Evolutionary conservation across 2,888 invertebrate species (phyloP).

Genomic region (Apamea sordens): DNA sequence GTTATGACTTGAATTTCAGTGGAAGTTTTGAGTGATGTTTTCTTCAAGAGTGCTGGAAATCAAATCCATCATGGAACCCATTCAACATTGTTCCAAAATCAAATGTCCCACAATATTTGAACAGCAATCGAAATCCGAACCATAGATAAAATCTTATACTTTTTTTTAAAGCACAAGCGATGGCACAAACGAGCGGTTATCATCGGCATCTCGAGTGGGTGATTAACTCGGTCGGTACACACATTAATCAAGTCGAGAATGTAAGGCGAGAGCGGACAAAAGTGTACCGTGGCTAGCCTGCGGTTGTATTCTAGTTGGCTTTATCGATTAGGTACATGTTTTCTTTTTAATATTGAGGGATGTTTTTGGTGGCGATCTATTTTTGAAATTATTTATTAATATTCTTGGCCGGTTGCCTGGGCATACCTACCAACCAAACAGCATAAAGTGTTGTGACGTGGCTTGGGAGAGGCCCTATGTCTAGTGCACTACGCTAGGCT

Average conservation of each 20-base stretch:
- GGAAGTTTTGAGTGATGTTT: neutral
- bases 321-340: slow-evolving; percentile 43
- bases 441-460: neutral
- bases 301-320: slow-evolving; percentile 67
- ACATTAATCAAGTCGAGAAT: slow-evolving; percentile 88
- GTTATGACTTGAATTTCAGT: too few relatives aligned
- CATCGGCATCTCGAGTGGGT: slow-evolving; percentile 84
- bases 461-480: neutral
- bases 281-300: slow-evolving; percentile 79
- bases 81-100: neutral
- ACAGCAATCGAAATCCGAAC: slow-evolving; percentile 48
- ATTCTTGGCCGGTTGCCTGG: neutral
- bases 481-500: neutral
- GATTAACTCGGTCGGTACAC: slow-evolving; percentile 83
- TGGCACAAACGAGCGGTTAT: slow-evolving; percentile 71
- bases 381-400: slow-evolving; percentile 16
- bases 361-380: slow-evolving; percentile 3
- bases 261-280: slow-evolving; percentile 86
- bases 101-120: slow-evolving; percentile 45
- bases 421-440: too few relatives aligned
- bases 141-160: slow-evolving; percentile 61
- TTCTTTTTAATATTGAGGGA: slow-evolving; percentile 33
- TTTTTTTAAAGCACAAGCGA: slow-evolving; percentile 60
- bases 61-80: neutral
- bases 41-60: neutral